Conservation (phyloP, 64 coral and sea anemone species). For the Exaiptasia diaphana region DNA sequence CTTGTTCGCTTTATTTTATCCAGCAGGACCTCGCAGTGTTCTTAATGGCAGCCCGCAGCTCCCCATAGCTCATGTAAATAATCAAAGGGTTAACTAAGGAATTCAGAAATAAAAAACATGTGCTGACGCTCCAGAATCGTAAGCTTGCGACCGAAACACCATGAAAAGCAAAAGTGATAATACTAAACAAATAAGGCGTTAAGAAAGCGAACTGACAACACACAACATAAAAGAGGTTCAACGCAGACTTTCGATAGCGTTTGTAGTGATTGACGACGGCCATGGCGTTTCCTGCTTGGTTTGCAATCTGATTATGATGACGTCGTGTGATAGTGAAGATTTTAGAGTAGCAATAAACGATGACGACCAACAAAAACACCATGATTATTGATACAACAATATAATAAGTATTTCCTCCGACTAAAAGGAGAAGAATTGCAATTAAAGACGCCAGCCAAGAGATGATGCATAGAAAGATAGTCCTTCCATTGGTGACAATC, state of each 20-base stretch:
- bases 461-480: background rate
- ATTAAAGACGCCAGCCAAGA: background rate
- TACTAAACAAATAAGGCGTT: background rate
- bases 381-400: background rate
- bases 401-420: background rate
- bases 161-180: background rate
- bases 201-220: background rate
- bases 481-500: background rate
- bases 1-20: no score
- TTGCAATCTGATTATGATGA: background rate
- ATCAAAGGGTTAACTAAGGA: background rate
- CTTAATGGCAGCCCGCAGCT: no score
- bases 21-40: no score
- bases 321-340: background rate
- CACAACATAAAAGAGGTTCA: background rate
- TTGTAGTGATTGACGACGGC: background rate
- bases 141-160: background rate
- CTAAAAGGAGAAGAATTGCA: background rate
- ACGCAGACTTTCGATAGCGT: background rate
- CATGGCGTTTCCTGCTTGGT: background rate
- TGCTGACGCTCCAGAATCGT: background rate
- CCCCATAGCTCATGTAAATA: no score
- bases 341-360: slow-evolving; percentile 7
- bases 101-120: background rate
- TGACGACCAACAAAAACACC: background rate